Base-by-base conservation (phyloP, 2,888 invertebrate genomes). In the Dascillus cervinus region DNA sequence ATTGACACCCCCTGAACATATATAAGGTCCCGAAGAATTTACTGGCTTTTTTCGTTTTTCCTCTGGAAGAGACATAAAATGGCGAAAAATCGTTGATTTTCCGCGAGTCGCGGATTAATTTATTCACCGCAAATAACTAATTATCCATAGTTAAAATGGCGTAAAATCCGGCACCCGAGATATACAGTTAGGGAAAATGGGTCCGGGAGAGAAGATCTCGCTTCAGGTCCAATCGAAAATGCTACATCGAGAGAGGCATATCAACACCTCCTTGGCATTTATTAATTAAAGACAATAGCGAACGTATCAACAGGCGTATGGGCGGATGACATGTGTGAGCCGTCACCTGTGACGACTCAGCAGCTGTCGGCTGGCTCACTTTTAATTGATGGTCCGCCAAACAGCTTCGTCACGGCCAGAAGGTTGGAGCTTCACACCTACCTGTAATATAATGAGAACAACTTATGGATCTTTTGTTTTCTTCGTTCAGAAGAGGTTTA, bases 361-460 rank as follows among this genome's bases (percentile, higher is more conserved):
- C 60, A 58, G 58, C 58, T 60, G 58, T 58, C 58, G 53, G 50
- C n/a, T n/a, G n/a, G n/a, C 53, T 58, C 56, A 50, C 48, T 56
- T 60, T 60, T 61, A 61, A 61, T 60, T 60, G 58, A 61, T 60
- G 56, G 56, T 46, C 41, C 39, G 37, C 26, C 50, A 57, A 59
- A 58, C 52, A 52, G 59, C 58, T 49, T 43, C 52, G 61, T 61
- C 61, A 61, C 54, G 43, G 55, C 50, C 58, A 58, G 58, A 57
- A 60, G 58, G 58, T 53, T 55, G 53, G 50, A 56, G 52, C 50
- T 59, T 60, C 56, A 60, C 60, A 60, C 60, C 59, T 58, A 60
- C 56, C 54, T 55, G 52, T 56, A 49, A 50, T 50, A 43, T 52
- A 50, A 51, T 49, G 45, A 52, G 50, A 50, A 50, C 45, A 43